Percentiles rank a stretch among this genome's conserved stretches.
These are phyloP conservation scores for Cherax destructor DNA, from an alignment of 1,140 invertebrate genomes.

Conservation along the genomic window DNA sequence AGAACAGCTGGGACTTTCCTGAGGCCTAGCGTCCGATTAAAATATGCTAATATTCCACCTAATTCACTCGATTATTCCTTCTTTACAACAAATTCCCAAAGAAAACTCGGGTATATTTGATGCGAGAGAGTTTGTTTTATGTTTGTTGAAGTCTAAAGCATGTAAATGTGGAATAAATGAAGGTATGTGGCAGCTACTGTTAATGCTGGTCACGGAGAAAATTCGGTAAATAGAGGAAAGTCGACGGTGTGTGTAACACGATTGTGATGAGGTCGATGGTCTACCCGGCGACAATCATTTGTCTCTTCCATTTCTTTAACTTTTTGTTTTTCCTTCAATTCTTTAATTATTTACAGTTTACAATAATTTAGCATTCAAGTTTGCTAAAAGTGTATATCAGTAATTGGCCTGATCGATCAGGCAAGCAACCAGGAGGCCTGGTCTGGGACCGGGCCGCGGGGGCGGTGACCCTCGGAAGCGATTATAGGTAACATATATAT, in stretches of 20 bases:
- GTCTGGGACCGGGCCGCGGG: no score
- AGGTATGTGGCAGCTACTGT: neutral
- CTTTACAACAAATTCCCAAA: neutral
- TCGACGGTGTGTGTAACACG: neutral
- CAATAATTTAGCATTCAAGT: no score
- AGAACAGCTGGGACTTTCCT: neutral
- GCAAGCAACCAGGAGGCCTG: no score
- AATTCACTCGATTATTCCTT: no score
- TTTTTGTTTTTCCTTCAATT: no score
- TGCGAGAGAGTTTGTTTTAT: neutral
- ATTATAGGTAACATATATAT: no score
- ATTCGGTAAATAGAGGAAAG: neutral
- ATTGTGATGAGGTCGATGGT: neutral
- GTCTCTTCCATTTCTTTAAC: no score
- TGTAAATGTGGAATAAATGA: neutral
- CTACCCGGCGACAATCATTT: neutral
- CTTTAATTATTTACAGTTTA: no score
- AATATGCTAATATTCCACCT: neutral
- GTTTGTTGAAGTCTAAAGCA: neutral
- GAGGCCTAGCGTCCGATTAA: no score
- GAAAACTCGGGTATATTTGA: neutral
- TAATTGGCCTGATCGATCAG: no score
- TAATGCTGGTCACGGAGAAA: neutral
- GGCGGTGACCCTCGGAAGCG: no score
- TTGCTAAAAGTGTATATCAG: no score